A percentile compares a stretch with the other conserved stretches of the same genome.
Conservation (phyloP, 2,113 vertebrate genomes). For the Peromyscus maniculatus region DNA sequence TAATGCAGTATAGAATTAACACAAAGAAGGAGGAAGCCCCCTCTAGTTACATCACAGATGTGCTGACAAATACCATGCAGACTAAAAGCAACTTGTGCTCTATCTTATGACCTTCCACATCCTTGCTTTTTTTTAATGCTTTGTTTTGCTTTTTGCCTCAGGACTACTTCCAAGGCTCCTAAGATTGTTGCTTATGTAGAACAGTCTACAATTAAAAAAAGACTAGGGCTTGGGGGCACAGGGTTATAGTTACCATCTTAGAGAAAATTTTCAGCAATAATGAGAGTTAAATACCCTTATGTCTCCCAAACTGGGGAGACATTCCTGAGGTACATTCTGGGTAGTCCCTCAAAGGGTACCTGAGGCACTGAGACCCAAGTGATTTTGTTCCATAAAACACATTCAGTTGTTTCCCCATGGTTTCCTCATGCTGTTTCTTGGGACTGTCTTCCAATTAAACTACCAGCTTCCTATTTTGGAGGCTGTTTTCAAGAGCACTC, state of each 20-base stretch:
- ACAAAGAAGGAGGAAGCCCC: neutral
- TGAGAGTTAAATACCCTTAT: neutral
- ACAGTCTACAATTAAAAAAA: neutral
- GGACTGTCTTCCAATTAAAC: slow-evolving; percentile 14
- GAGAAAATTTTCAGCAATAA: slow-evolving; percentile 5
- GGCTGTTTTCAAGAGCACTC: slow-evolving; percentile 24
- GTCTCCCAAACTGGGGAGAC: neutral
- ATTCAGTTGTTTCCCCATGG: neutral
- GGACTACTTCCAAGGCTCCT: neutral
- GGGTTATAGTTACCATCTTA: neutral
- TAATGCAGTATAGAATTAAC: neutral
- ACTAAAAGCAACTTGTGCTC: neutral
- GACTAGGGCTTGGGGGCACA: neutral
- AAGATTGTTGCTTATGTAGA: neutral
- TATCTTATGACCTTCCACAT: neutral
- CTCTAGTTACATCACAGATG: neutral
- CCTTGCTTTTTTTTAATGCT: neutral
- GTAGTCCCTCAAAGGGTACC: neutral
- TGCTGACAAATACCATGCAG: neutral
- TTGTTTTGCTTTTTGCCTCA: neutral
- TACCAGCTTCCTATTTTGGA: neutral
- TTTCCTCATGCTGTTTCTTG: neutral
- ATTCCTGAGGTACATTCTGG: neutral
- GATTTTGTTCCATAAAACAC: neutral
- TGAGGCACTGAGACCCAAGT: neutral